Evolutionary conservation across 2,888 invertebrate genomes (phyloP).

Genomic region (Agriopis marginaria): DNA sequence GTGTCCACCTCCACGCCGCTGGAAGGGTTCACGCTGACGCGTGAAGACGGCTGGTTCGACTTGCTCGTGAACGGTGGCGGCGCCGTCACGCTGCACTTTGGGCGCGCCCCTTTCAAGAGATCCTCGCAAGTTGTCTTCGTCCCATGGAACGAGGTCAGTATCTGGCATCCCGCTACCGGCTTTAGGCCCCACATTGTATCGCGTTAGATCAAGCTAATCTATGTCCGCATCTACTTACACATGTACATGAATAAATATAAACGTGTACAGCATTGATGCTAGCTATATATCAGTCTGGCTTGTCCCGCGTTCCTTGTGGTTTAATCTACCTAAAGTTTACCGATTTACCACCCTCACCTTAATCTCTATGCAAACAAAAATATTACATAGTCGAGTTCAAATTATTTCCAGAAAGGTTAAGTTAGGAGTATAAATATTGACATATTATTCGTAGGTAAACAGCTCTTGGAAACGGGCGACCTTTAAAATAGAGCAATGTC

Average conservation of each 20-base stretch:
- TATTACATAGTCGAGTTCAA: background rate
- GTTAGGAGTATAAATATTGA: background rate
- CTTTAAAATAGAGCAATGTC: conserved; percentile 38
- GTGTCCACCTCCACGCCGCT: conserved; percentile 97
- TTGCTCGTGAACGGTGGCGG: conserved; percentile 99
- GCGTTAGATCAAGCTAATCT: too few species aligned
- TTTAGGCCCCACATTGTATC: too few species aligned
- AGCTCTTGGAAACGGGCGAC: conserved; percentile 15
- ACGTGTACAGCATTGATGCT: too few species aligned
- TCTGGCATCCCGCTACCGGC: too few species aligned
- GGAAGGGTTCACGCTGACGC: conserved; percentile 97
- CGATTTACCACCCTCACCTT: background rate
- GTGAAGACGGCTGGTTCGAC: conserved; percentile 98
- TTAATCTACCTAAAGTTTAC: too few species aligned
- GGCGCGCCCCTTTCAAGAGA: conserved; percentile 95
- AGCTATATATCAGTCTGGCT: too few species aligned
- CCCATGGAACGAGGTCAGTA: conserved; percentile 96
- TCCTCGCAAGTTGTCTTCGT: conserved; percentile 96
- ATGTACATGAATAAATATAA: too few species aligned
- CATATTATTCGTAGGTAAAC: background rate
- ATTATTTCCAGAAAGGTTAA: conserved; percentile 1
- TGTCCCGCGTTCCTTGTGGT: too few species aligned
- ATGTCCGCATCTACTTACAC: too few species aligned
- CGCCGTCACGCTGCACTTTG: conserved; percentile 97
- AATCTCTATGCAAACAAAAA: background rate